These are phyloP conservation scores for Cephalotes varians DNA, from an alignment of 2,888 invertebrate genomes.

Conservation along the genomic window DNA sequence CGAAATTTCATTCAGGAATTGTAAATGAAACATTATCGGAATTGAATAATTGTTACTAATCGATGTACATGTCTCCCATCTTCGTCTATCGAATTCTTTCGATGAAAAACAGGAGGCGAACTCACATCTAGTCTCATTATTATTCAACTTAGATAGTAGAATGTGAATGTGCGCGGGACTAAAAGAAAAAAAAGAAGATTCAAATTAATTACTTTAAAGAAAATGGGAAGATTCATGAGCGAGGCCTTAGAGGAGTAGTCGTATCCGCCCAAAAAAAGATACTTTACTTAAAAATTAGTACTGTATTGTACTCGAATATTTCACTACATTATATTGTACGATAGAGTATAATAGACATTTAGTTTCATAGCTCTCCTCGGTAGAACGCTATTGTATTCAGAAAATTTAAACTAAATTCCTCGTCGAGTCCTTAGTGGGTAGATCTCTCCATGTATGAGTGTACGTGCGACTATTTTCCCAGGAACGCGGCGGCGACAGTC, in stretches of 20 bases:
- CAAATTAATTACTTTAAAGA: slow-evolving; percentile 73
- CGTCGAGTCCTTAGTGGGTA: slow-evolving; percentile 67
- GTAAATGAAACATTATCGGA: slow-evolving; percentile 70
- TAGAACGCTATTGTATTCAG: slow-evolving; percentile 71
- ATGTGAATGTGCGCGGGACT: slow-evolving; percentile 82
- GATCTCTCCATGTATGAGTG: slow-evolving; percentile 66
- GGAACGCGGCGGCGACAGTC: slow-evolving; percentile 18
- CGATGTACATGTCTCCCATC: slow-evolving; percentile 58
- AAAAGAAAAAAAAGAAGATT: slow-evolving; percentile 60
- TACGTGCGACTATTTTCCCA: slow-evolving; percentile 49
- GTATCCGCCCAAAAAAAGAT: slow-evolving; percentile 84
- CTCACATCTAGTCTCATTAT: slow-evolving; percentile 74
- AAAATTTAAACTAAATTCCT: slow-evolving; percentile 67
- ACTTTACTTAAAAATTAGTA: slow-evolving; percentile 74
- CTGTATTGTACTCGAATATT: slow-evolving; percentile 74
- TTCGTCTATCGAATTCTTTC: slow-evolving; percentile 48
- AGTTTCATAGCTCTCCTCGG: slow-evolving; percentile 78
- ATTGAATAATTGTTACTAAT: slow-evolving; percentile 68
- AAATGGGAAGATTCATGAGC: slow-evolving; percentile 75
- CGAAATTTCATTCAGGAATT: slow-evolving; percentile 71
- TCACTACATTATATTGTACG: slow-evolving; percentile 75
- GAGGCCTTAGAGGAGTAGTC: slow-evolving; percentile 85
- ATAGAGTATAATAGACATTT: slow-evolving; percentile 77
- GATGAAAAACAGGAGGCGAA: slow-evolving; percentile 28
- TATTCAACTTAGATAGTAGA: slow-evolving; percentile 77